Evolutionary conservation across 2,797 vertebrate genomes (phyloP), one percentile per base, ranked within the genome.

Genomic region (Cephalopachus bancanus): DNA sequence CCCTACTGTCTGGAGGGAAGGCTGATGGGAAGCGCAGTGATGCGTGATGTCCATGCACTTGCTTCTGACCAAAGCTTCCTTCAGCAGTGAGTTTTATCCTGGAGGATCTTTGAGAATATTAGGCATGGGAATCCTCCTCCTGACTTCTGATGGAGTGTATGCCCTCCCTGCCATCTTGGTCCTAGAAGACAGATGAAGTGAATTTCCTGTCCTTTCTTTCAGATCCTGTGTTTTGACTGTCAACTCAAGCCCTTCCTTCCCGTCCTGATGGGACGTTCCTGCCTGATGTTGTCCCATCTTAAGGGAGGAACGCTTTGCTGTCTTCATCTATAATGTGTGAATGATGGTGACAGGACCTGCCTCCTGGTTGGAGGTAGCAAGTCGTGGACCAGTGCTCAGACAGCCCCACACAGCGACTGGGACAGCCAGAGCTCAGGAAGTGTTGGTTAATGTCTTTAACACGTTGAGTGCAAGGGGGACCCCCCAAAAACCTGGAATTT

Each of bases 121-220:
- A 76, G 57, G n/a, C 33, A 2, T 1, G 4, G 2, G 10, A 0
- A 10, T 22, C 33, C 8, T 75, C 72, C 9, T 49, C 75, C 9
- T 59, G 72, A 17, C 30, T 7, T 15, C 24, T 57, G 7, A 5
- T 0, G 37, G 4, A 30, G 15, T 1, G 0, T 1, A 1, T 1
- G 16, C 16, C 59, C n/a, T 33, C 51, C 24, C 57, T 8, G 24
- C 16, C 26, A 5, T 10, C 19, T 57, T 28, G 7, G 1, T 62
- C 19, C 80, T 6, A 51, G 24, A 24, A 65, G 71, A 64, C 57
- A 20, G 19, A 14, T 6, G 37, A 4, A 4, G 49, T 15, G 74
- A 55, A 3, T 26, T 28, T 51, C 7, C 28, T 14, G 11, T 10
- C 33, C 1, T 7, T 37, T 11, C 30, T 2, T 0, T 60, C 20